A percentile compares a stretch with the other conserved stretches of the same genome.
Evolutionary conservation across 92 coral and sea anemone genomes (phyloP).

Genomic region (Plumapathes pennacea): DNA sequence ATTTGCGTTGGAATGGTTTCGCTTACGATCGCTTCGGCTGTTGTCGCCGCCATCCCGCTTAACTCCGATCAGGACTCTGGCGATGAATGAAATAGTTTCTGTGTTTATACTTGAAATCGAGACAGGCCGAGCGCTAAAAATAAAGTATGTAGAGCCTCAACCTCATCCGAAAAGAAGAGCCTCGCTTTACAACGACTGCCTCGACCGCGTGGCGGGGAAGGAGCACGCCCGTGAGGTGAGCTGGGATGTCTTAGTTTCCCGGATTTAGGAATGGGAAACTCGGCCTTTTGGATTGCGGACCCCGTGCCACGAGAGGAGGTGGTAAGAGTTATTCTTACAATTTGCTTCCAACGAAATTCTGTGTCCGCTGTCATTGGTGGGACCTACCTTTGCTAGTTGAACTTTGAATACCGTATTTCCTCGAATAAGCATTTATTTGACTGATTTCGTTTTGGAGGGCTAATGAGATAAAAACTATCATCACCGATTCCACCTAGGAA

Average conservation of each 20-base stretch:
- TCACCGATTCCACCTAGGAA: no score
- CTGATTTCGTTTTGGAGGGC: no score
- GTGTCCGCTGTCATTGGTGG: no score
- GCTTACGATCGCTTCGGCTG: slow-evolving; percentile 49
- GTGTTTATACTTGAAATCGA: slow-evolving; percentile 97
- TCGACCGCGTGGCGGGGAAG: slow-evolving; percentile 93
- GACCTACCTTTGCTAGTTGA: no score
- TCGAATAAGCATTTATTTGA: no score
- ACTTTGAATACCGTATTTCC: no score
- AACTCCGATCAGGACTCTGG: slow-evolving; percentile 5
- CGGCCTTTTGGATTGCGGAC: no score
- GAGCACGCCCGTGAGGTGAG: slow-evolving; percentile 21
- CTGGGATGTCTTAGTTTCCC: slow-evolving; percentile 19
- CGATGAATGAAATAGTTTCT: slow-evolving; percentile 33
- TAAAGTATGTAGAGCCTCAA: slow-evolving; percentile 51
- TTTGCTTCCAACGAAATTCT: no score
- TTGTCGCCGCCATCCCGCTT: slow-evolving; percentile 59
- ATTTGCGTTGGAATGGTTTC: slow-evolving; percentile 67
- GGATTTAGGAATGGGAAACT: background rate
- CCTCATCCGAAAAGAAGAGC: slow-evolving; percentile 75
- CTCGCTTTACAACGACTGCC: slow-evolving; percentile 96
- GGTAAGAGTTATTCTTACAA: no score
- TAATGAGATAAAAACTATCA: no score
- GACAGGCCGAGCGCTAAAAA: slow-evolving; percentile 80
- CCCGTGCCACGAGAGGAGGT: no score